Evolutionary conservation across 2,888 invertebrate genomes (phyloP).

Genomic region (Drosophila testacea): DNA sequence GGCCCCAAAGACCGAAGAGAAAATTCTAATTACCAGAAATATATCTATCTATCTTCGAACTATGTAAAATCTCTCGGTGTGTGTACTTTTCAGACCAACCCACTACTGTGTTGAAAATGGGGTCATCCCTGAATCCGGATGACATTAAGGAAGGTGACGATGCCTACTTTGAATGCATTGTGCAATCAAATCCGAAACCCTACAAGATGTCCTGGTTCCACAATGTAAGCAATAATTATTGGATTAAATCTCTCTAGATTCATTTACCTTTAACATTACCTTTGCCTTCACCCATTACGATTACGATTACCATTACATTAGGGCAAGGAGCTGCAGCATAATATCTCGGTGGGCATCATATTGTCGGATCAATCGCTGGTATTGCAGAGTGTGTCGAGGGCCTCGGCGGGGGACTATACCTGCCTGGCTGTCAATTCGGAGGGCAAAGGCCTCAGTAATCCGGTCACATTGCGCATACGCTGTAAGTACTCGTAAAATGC

Average conservation of each 20-base stretch:
- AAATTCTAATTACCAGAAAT: constrained; percentile 55
- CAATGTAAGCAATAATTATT: constrained; percentile 88
- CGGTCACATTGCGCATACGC: constrained; percentile 89
- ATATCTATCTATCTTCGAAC: background rate
- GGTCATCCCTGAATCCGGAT: constrained; percentile 92
- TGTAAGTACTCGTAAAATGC: constrained; percentile 87
- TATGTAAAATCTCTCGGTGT: constrained; percentile 67
- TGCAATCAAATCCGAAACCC: constrained; percentile 93
- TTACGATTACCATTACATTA: constrained; percentile 76
- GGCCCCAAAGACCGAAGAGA: constrained; percentile 22
- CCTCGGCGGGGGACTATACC: constrained; percentile 94
- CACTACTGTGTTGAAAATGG: constrained; percentile 92
- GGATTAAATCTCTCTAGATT: constrained; percentile 10
- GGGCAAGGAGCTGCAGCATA: constrained; percentile 93
- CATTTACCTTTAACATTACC: background rate
- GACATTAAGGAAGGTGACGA: constrained; percentile 96
- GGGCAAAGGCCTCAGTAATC: constrained; percentile 91
- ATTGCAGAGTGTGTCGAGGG: constrained; percentile 92
- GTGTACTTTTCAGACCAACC: constrained; percentile 89
- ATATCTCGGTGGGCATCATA: constrained; percentile 92
- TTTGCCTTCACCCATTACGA: background rate
- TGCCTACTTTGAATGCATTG: constrained; percentile 95
- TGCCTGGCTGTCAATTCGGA: constrained; percentile 94
- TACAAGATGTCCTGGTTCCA: constrained; percentile 95
- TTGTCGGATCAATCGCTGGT: constrained; percentile 94